Evolutionary conservation across 2,888 invertebrate genomes (phyloP).

Genomic region (Eupithecia vulgata): DNA sequence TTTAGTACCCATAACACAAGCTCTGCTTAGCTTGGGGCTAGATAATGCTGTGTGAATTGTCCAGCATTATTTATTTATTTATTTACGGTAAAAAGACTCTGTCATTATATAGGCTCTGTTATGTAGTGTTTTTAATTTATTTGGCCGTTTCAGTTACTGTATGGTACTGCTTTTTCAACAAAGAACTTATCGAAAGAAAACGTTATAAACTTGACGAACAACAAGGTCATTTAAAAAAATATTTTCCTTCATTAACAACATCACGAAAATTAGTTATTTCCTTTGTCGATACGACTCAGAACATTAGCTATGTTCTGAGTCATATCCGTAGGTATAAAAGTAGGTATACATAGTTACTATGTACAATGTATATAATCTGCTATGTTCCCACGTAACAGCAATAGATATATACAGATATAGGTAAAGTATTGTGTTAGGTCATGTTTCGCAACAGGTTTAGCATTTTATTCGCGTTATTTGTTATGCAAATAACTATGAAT

Average conservation of each 20-base stretch:
- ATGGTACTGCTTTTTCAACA: not conserved
- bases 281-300: slow-evolving; percentile 29
- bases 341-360: slow-evolving; percentile 17
- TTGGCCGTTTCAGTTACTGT: not conserved
- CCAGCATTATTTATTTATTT: too few relatives aligned
- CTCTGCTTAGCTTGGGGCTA: too few relatives aligned
- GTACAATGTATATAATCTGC: slow-evolving; percentile 31
- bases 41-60: too few relatives aligned
- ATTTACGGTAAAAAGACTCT: too few relatives aligned
- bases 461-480: slow-evolving; percentile 32
- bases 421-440: slow-evolving; percentile 57
- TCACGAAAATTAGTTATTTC: slow-evolving; percentile 26
- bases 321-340: slow-evolving; percentile 41
- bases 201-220: not conserved
- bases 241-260: slow-evolving; percentile 10
- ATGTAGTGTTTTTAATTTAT: not conserved
- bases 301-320: slow-evolving; percentile 38
- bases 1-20: too few relatives aligned
- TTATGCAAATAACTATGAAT: slow-evolving; percentile 25
- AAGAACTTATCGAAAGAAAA: not conserved
- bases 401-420: slow-evolving; percentile 32
- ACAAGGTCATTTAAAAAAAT: slow-evolving; percentile 3
- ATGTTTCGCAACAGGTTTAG: slow-evolving; percentile 55
- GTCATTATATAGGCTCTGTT: too few relatives aligned
- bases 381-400: slow-evolving; percentile 48